These are phyloP conservation scores for Lissocephala sabroskyi DNA, from an alignment of 2,888 invertebrate species.

Conservation along the genomic window DNA sequence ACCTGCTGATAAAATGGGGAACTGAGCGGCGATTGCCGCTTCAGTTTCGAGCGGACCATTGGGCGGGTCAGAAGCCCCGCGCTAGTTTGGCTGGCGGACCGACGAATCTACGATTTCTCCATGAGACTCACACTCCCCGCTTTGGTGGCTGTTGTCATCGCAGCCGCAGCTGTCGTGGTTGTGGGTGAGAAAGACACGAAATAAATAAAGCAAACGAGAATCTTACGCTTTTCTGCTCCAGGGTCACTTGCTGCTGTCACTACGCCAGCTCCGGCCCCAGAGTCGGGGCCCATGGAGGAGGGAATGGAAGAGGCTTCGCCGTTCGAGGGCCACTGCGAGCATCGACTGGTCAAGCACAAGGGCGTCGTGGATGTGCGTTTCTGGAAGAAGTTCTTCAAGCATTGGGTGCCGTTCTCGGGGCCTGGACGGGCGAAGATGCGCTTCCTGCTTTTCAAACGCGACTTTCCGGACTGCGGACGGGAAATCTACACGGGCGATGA, in stretches of 20 bases:
- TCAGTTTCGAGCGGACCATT: constrained; percentile 49
- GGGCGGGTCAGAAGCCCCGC: constrained; percentile 42
- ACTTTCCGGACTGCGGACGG: constrained; percentile 66
- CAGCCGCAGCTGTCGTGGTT: not conserved
- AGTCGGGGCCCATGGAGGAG: constrained; percentile 23
- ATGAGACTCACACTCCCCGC: not conserved
- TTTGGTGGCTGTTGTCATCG: not conserved
- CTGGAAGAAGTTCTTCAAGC: constrained; percentile 64
- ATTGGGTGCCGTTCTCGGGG: constrained; percentile 60
- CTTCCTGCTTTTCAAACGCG: constrained; percentile 66
- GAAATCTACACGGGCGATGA: constrained; percentile 57
- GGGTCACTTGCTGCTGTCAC: not conserved
- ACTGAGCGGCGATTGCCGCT: constrained; percentile 5
- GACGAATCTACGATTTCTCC: too few species aligned
- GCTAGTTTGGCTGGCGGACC: too few species aligned
- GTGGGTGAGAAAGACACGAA: too few species aligned
- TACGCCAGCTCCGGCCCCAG: constrained; percentile 2
- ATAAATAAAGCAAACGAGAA: too few species aligned
- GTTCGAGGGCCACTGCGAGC: constrained; percentile 44
- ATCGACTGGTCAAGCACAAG: constrained; percentile 45
- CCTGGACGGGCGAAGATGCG: constrained; percentile 59
- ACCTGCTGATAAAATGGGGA: too few species aligned
- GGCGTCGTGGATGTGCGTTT: constrained; percentile 60
- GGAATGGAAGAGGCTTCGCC: constrained; percentile 2
- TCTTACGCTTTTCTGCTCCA: not conserved